phyloP scores from a whole-genome alignment of 2,797 vertebrate genomes.

The Glyptemys insculpta region DNA sequence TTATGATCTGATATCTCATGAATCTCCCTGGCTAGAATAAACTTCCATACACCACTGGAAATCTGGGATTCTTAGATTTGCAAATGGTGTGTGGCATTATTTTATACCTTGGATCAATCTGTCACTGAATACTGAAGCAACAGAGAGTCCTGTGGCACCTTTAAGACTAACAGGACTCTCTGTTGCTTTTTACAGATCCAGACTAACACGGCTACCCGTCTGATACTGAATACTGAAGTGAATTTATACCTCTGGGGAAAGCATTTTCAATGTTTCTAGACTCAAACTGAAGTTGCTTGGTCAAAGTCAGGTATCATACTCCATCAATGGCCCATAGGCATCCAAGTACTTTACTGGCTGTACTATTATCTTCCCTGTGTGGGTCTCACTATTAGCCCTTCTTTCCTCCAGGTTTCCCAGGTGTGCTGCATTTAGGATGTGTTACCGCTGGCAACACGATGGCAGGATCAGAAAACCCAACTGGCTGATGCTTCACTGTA shows the following conservation, averaged over 20 bases:
- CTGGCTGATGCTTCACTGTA: neutral
- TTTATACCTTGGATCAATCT: neutral
- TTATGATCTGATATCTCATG: neutral
- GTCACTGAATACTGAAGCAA: neutral
- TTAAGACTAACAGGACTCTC: no score
- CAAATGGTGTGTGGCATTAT: neutral
- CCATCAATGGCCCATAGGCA: neutral
- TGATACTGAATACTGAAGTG: neutral
- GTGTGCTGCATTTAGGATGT: neutral
- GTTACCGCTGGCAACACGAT: neutral
- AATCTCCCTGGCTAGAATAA: neutral
- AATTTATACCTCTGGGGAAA: neutral
- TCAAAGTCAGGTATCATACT: neutral
- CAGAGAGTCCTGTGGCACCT: no score
- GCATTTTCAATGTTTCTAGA: neutral
- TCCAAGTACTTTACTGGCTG: neutral
- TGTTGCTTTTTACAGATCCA: no score
- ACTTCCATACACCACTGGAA: neutral
- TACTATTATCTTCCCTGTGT: neutral
- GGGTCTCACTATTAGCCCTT: neutral
- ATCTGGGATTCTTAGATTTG: neutral
- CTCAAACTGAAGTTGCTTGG: neutral
- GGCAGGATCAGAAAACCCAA: neutral
- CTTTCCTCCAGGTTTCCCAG: neutral
- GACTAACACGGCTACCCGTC: no score